Base-by-base conservation (phyloP, 2,888 invertebrate species). In the Ctena decussata region DNA sequence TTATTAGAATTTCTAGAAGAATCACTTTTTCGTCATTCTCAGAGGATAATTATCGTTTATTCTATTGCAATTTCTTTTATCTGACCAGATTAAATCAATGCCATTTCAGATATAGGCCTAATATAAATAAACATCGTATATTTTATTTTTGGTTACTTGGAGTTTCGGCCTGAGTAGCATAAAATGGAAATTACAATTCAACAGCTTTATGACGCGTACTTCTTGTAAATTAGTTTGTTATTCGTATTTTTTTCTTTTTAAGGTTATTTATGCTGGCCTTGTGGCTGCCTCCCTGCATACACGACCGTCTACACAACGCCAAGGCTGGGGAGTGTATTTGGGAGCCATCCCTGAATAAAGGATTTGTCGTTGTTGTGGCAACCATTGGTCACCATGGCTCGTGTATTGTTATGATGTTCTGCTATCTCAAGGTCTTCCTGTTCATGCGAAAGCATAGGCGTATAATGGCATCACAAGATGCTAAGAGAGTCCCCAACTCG, bases 311-410 rank as follows among this genome's bases (percentile, higher is more conserved):
- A 5, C 77, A 82, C 18, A 89, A 92, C 86, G 90, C 88, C 46
- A 77, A 85, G 24, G 86, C 91, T 0, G 89, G 90, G 0, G 82
- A 80, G 49, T 95, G 95, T 78, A 92, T 91, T 57, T 95, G 94
- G 94, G 94, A 94, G 72, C 95, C 95, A 0, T 92, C 94, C 0
- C 73, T 91, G n/a, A 95, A 95, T 91, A 84, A 80, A 11, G 92
- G 91, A 75, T 94, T 94, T 73, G 95, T 95, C 21, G 86, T 93
- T 27, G 89, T 94, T 30, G 89, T 95, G 6, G 95, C 94, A n/a
- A 79, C 86, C 8, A 60, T 95, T 8, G 95, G 95, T n/a, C 95
- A 95, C 80, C 95, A 95, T 83, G 90, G 91, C 15, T 92, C 94
- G 0, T 94, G 91, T 74, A 27, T 86, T 21, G 44, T 94, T 46